phyloP scores from a whole-genome alignment of 2,113 vertebrate genomes.

The Tiliqua scincoides region DNA sequence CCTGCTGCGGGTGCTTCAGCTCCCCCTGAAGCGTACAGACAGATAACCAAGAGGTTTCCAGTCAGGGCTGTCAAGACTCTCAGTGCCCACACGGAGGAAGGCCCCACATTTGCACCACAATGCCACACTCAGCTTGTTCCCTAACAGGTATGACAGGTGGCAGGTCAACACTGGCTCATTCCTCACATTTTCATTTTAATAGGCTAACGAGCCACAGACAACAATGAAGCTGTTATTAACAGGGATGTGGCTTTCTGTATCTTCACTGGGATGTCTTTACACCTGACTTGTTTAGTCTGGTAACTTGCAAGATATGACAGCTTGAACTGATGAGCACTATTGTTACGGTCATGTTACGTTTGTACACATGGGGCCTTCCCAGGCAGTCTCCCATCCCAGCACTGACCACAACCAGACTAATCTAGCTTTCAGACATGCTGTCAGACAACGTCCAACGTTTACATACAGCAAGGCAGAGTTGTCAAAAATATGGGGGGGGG shows the following conservation, averaged over 20 bases:
- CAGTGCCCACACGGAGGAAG: neutral
- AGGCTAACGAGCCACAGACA: neutral
- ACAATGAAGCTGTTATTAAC: neutral
- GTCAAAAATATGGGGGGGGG: neutral
- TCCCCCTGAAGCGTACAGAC: fast-evolving
- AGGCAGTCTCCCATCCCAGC: no score
- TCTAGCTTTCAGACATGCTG: no score
- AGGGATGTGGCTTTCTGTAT: neutral
- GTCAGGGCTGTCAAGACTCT: neutral
- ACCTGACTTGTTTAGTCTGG: neutral
- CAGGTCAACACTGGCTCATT: neutral
- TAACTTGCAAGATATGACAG: neutral
- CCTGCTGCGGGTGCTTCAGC: neutral
- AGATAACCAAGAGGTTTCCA: slow-evolving; percentile 6
- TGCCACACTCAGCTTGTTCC: neutral
- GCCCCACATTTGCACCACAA: neutral
- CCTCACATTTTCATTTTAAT: neutral
- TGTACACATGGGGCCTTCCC: no score
- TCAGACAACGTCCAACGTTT: no score
- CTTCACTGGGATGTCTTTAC: neutral
- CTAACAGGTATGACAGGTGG: neutral
- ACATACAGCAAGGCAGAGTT: neutral
- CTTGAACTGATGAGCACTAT: neutral
- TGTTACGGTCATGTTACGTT: no score
- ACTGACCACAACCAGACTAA: no score